phyloP scores from a whole-genome alignment of 2,888 invertebrate genomes.

The Lumbricus terrestris region DNA sequence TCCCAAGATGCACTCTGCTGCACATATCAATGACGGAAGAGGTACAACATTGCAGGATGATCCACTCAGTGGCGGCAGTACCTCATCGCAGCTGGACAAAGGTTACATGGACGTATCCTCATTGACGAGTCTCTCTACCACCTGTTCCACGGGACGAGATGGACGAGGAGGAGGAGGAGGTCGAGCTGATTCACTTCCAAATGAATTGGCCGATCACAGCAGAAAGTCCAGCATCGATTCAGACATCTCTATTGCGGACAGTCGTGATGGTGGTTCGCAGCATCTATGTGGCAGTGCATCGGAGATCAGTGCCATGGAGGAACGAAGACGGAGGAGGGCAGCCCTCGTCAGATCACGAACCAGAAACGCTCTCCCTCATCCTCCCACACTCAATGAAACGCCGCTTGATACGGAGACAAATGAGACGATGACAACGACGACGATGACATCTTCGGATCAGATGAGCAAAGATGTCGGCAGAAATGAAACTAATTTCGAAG shows the following conservation, averaged over 20 bases:
- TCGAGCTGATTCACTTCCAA: not conserved
- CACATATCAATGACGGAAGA: not conserved
- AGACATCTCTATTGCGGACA: not conserved
- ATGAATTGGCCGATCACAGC: not conserved
- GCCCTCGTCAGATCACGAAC: not conserved
- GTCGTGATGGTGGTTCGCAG: not conserved
- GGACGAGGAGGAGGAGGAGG: not conserved
- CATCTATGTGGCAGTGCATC: not conserved
- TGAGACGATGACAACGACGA: not conserved
- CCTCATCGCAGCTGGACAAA: not conserved
- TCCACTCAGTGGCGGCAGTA: not conserved
- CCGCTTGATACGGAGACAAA: not conserved
- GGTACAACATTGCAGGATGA: not conserved
- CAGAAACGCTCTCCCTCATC: not conserved
- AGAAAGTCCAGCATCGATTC: not conserved
- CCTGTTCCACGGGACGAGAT: not conserved
- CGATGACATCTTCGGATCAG: not conserved
- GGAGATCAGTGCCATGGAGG: slow-evolving; percentile 9
- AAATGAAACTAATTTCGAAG: not conserved
- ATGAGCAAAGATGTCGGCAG: not conserved
- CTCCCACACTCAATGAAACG: not conserved
- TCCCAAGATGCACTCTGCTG: not conserved
- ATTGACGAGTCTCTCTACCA: not conserved
- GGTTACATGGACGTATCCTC: not conserved
- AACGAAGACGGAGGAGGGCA: not conserved